phyloP scores from a whole-genome alignment of 2,113 vertebrate genomes.

The Suncus etruscus region DNA sequence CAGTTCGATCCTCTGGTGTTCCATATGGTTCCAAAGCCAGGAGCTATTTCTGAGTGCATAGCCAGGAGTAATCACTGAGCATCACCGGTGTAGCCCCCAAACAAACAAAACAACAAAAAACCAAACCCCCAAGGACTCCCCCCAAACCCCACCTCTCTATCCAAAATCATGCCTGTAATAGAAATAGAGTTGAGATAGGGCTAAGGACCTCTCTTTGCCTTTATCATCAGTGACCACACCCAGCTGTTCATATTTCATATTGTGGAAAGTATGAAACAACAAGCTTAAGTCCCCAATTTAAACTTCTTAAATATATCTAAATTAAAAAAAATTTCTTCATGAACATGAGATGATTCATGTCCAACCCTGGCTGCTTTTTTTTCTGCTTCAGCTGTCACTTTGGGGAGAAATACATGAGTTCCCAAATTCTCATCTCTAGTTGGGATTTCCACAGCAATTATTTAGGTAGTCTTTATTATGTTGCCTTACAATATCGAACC shows the following conservation, averaged over 20 bases:
- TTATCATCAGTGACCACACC: neutral
- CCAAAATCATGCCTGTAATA: neutral
- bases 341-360: neutral
- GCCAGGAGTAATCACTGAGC: no score
- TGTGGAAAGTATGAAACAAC: neutral
- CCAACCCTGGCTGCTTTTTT: neutral
- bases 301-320: constrained; percentile 32
- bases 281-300: neutral
- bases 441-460: neutral
- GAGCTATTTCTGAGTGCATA: no score
- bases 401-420: neutral
- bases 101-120: no score
- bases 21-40: no score
- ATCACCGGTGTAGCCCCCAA: no score
- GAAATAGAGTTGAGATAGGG: neutral
- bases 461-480: neutral
- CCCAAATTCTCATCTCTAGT: neutral
- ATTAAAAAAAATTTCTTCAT: neutral
- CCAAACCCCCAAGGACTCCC: no score
- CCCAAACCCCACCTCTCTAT: neutral
- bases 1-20: no score
- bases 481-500: neutral
- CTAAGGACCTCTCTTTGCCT: neutral
- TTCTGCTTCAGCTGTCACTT: neutral
- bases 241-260: neutral